phyloP scores from a whole-genome alignment of 2,888 invertebrate species.

The Pyrochroa serraticornis region DNA sequence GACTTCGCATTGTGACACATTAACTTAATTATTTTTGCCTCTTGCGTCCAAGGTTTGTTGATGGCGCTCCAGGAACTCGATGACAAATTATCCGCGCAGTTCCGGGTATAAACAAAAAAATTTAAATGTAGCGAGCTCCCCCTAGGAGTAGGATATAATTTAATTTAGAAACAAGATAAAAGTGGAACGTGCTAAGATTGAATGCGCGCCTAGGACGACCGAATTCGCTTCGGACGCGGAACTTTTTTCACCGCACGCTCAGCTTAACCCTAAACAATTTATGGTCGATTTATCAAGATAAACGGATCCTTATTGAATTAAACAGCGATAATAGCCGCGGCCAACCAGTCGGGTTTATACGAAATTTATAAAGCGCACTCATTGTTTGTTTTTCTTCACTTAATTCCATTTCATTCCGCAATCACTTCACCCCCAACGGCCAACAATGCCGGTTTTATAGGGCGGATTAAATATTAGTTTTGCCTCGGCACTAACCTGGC shows the following conservation, averaged over 20 bases:
- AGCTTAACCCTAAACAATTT: conserved; percentile 54
- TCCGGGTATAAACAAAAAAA: conserved; percentile 9
- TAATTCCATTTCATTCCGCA: conserved; percentile 28
- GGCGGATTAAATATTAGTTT: not conserved
- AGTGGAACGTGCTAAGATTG: conserved; percentile 43
- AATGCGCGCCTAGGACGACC: conserved; percentile 34
- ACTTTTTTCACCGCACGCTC: conserved; percentile 40
- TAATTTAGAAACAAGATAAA: conserved; percentile 43
- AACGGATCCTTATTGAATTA: conserved; percentile 56
- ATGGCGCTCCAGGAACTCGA: not conserved
- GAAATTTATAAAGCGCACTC: conserved; percentile 42
- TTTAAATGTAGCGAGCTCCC: conserved; percentile 12
- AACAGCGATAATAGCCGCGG: conserved; percentile 52
- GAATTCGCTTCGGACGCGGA: conserved; percentile 40
- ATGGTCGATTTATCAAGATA: conserved; percentile 55
- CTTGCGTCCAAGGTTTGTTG: no score
- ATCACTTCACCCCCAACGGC: conserved; percentile 18
- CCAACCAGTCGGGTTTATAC: conserved; percentile 39
- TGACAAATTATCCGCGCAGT: not conserved
- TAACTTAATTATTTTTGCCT: not conserved
- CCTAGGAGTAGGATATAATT: conserved; percentile 33
- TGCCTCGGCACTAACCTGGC: no score
- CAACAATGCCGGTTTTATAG: not conserved
- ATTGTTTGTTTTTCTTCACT: conserved; percentile 38
- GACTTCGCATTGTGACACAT: not conserved